Evolutionary conservation across 2,113 vertebrate genomes (phyloP).

Genomic region (Odobenus rosmarus): DNA sequence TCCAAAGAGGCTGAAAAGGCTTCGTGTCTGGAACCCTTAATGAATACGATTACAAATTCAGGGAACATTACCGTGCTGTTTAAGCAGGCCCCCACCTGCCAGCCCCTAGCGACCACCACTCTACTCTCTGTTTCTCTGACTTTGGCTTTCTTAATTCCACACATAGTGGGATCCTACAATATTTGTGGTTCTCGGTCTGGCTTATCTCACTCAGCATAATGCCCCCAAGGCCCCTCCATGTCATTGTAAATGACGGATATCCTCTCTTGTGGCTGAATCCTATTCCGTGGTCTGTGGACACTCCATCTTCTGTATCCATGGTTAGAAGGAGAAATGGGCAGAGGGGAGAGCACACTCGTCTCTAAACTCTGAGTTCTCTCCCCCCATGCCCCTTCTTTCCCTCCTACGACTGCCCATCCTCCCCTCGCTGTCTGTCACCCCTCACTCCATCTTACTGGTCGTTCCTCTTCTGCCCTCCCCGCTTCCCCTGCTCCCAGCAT

Average conservation of each 20-base stretch:
- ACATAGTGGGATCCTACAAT: not conserved
- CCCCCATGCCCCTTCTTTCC: not conserved
- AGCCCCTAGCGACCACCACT: not conserved
- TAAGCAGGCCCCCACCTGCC: not conserved
- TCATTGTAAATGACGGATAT: not conserved
- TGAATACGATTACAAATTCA: not conserved
- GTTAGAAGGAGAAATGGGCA: not conserved
- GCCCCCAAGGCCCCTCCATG: no score
- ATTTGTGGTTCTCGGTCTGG: not conserved
- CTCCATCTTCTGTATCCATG: not conserved
- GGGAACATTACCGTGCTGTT: not conserved
- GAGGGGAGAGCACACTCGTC: not conserved
- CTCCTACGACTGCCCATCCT: rapidly evolving
- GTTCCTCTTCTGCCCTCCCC: rapidly evolving
- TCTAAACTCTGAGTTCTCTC: not conserved
- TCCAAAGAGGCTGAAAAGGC: not conserved
- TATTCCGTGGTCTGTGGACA: not conserved
- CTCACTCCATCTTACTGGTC: not conserved
- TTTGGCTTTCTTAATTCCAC: not conserved
- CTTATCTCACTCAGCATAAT: not conserved
- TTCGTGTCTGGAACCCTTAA: not conserved
- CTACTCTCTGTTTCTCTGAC: not conserved
- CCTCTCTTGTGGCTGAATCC: not conserved
- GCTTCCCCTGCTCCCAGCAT: not conserved
- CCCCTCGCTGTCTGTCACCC: not conserved